Evolutionary conservation across 2,113 vertebrate genomes (phyloP).

Genomic region (Melanerpes aurifrons): DNA sequence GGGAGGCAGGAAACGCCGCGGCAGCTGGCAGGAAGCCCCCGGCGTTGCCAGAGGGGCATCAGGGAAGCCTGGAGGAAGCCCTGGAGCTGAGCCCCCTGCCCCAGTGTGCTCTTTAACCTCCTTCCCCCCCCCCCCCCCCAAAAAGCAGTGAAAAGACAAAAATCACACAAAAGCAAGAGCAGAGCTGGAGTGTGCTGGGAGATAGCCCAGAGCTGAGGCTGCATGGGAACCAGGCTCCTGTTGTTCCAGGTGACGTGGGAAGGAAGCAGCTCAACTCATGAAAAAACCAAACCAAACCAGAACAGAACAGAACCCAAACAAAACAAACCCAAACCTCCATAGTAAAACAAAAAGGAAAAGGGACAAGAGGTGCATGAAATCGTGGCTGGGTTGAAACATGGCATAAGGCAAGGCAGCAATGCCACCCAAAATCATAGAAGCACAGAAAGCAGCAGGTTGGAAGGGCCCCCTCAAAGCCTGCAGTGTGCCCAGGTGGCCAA

Average conservation of each 20-base stretch:
- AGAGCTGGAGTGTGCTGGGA: fast-evolving
- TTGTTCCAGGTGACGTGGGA: slow-evolving; percentile 2
- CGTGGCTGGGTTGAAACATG: fast-evolving
- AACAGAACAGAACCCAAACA: not conserved
- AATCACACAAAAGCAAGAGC: not conserved
- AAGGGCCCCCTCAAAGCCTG: no score
- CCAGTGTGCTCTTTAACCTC: not conserved
- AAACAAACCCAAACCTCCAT: not conserved
- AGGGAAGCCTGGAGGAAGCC: not conserved
- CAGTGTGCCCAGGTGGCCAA: no score
- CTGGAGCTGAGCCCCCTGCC: not conserved
- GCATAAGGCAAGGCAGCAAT: not conserved
- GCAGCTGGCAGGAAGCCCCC: not conserved
- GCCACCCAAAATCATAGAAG: not conserved
- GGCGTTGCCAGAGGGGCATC: not conserved
- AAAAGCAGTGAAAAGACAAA: not conserved
- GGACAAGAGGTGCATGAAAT: not conserved
- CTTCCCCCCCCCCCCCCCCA: not conserved
- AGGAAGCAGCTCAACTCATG: not conserved
- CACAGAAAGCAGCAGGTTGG: no score
- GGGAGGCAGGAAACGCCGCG: not conserved
- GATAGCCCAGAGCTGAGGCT: not conserved
- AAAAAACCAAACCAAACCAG: not conserved
- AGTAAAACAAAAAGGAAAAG: slow-evolving; percentile 14
- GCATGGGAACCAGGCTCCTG: not conserved